Evolutionary conservation across 2,797 vertebrate species (phyloP), one percentile per base, ranked within the genome.

Genomic region (Melanotaenia pygmaea): DNA sequence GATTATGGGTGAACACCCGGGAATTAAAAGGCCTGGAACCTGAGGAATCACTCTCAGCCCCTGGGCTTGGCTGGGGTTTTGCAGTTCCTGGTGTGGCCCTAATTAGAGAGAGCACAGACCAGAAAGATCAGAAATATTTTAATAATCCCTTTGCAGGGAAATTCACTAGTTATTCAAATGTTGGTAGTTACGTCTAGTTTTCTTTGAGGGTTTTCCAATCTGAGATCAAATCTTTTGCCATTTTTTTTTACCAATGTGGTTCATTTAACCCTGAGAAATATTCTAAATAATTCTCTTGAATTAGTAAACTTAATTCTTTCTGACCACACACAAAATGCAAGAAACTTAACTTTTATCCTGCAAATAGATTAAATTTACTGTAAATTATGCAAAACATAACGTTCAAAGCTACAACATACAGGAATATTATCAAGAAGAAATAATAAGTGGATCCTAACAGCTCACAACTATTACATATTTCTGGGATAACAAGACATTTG

Each of bases 11-110:
- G 62, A 20, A 40, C 51, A 70, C 1, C 85, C 73, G 9, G 90
- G 89, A 76, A 92, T 91, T 0, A 62, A 76, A 37, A 90, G 77
- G 45, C 87, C 84, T 9, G 70, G 32, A 22, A 8, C 37, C 4
- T 26, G 68, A 68, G 75, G 73, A 5, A 4, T 3, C 20, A 35
- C 68, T 58, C 40, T 77, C 24, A 81, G 73, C 7, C 38, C 57
- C 50, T 70, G 59, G 56, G 66, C 30, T 20, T 59, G 51, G 34
- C 9, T 45, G 10, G 3, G 0, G 37, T 77, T 70, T 16, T 57
- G 35, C 22, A 74, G 77, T 30, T 83, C 69, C 72, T 74, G 51
- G 57, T 77, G 40, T 38, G 20, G 58, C 67, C 60, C 90, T 92
- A 71, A 69, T 69, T 37, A 62, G 10, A 64, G 16, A 75, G 72